Evolutionary conservation across 30 jellyfish, hydroid and myxozoan species (phyloP).

Genomic region (Turritopsis dohrnii): DNA sequence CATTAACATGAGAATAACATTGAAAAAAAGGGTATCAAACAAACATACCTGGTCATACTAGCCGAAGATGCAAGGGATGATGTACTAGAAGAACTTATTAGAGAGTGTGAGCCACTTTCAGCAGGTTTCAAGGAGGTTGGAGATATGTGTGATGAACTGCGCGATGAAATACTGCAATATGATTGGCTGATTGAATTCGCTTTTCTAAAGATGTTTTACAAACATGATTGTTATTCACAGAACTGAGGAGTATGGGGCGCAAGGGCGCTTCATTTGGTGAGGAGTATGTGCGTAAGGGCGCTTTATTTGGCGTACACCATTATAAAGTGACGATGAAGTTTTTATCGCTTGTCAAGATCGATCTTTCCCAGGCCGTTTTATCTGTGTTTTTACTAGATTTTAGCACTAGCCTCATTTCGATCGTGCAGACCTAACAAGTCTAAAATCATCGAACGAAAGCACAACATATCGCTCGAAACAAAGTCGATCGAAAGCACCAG

Average conservation of each 20-base stretch:
- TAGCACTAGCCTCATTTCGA: too few relatives aligned
- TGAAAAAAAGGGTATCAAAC: too few relatives aligned
- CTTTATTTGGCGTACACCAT: too few relatives aligned
- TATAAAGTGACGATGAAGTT: too few relatives aligned
- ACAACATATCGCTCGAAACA: too few relatives aligned
- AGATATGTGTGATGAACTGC: slow-evolving; percentile 4
- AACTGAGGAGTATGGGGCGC: neutral
- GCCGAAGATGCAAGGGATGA: slow-evolving; percentile 6
- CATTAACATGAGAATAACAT: too few relatives aligned
- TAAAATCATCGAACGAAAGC: too few relatives aligned
- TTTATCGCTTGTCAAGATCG: too few relatives aligned
- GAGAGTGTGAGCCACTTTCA: neutral
- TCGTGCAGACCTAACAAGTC: too few relatives aligned
- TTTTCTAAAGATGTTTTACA: too few relatives aligned
- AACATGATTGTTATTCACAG: neutral
- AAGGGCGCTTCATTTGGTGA: neutral
- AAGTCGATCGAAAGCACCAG: neutral
- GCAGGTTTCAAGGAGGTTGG: neutral
- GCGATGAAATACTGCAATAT: neutral
- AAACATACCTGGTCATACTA: slow-evolving; percentile 3
- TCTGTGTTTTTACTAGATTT: too few relatives aligned
- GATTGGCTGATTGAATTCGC: neutral
- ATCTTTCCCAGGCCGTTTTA: too few relatives aligned
- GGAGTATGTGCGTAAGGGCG: neutral
- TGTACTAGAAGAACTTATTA: neutral